Percentiles rank a stretch among this genome's conserved stretches.
These are phyloP conservation scores for Rafetus swinhoei DNA, from an alignment of 2,113 vertebrate species.

Conservation along the genomic window DNA sequence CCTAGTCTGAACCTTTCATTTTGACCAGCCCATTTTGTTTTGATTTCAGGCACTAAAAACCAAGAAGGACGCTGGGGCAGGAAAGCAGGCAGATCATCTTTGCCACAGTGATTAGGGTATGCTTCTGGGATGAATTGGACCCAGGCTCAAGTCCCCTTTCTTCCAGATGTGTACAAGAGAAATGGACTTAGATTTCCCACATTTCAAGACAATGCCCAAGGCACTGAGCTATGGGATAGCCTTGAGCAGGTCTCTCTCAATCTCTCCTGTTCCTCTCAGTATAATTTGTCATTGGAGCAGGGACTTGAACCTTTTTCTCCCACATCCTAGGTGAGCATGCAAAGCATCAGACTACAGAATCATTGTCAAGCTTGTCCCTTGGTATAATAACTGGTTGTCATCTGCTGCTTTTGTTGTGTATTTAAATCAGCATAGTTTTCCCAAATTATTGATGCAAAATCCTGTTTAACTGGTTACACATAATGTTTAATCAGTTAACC, in stretches of 20 bases:
- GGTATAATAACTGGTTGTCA: accelerated
- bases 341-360: background rate
- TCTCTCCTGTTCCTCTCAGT: background rate
- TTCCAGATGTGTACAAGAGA: background rate
- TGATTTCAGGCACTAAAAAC: background rate
- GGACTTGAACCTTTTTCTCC: background rate
- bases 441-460: background rate
- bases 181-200: background rate
- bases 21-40: background rate
- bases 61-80: background rate
- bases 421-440: background rate
- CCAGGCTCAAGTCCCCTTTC: background rate
- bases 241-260: background rate
- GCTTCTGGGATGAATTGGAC: background rate
- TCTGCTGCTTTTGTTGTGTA: background rate
- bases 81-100: background rate
- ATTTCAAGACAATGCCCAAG: background rate
- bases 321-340: background rate
- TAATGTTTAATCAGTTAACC: too few relatives aligned
- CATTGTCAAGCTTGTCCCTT: background rate
- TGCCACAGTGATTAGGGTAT: background rate
- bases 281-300: background rate
- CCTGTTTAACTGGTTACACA: too few relatives aligned
- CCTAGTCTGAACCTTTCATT: background rate
- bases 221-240: too few relatives aligned